Conservation (phyloP, 2,888 invertebrate genomes). For the Acanthopleura granulata region DNA sequence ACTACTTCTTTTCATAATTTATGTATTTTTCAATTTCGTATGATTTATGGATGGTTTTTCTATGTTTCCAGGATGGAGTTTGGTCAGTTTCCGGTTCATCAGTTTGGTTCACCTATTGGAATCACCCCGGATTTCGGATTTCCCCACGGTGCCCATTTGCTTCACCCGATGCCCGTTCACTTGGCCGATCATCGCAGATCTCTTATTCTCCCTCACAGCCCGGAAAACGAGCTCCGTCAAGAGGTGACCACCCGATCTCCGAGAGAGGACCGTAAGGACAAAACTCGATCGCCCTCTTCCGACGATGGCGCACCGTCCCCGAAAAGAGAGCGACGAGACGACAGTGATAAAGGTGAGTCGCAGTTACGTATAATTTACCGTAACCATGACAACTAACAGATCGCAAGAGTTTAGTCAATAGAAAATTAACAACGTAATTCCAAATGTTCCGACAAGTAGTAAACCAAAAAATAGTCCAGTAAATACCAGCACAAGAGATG, state of each 20-base stretch:
- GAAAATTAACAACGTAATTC: too few relatives aligned
- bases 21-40: too few relatives aligned
- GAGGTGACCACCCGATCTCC: neutral
- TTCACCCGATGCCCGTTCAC: slow-evolving; percentile 26
- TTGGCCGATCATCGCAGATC: slow-evolving; percentile 20
- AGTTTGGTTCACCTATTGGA: slow-evolving; percentile 42
- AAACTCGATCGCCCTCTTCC: slow-evolving; percentile 8
- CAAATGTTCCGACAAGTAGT: too few relatives aligned
- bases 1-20: too few relatives aligned
- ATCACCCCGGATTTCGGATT: slow-evolving; percentile 38
- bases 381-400: too few relatives aligned
- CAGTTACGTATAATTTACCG: too few relatives aligned
- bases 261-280: slow-evolving; percentile 20
- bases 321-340: slow-evolving; percentile 16
- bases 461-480: too few relatives aligned
- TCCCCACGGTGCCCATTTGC: slow-evolving; percentile 27
- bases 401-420: too few relatives aligned
- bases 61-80: slow-evolving; percentile 39
- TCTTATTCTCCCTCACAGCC: slow-evolving; percentile 5
- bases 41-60: too few relatives aligned
- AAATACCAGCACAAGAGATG: too few relatives aligned
- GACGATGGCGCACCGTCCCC: slow-evolving; percentile 16
- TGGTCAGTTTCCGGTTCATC: slow-evolving; percentile 34
- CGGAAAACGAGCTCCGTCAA: neutral
- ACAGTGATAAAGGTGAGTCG: slow-evolving; percentile 6